Base-by-base conservation (phyloP, 2,113 vertebrate species). In the Dipodomys ordii region DNA sequence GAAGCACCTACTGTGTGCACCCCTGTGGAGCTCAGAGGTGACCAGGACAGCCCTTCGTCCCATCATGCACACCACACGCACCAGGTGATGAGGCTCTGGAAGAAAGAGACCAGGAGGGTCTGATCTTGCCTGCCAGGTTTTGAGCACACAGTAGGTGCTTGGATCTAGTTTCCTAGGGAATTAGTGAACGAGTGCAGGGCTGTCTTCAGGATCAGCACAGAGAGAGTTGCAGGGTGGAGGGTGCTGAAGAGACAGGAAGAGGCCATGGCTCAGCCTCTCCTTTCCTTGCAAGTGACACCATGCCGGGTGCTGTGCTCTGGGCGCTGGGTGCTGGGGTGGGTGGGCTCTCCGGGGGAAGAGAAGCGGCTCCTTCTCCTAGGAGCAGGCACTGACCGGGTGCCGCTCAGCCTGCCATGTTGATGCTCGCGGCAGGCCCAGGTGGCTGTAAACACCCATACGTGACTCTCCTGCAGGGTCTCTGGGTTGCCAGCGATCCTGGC, bases 401-500 rank as follows among this genome's bases (percentile, higher is more conserved):
- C 84, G 20, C 91, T 94, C 0, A 0, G 93, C 19, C 96, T 97
- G 97, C 98, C 97, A 95, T 97, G 96, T 96, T 98, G 98, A 98
- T 94, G 96, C 97, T 98, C 97, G 95, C 97, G 73, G 95, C 71
- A 91, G 98, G 98, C 96, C 98, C 97, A 94, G 95, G 97, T 97
- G 97, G 97, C 98, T 97, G 97, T 97, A 98, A 98, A 98, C 98
- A 98, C 98, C 98, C 98, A 98, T 97, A 91, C 97, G 93, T 89
- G 91, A 97, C 97, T 97, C 98, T 97, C 98, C 98, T 97, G 98
- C 98, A 97, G 97, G 98, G 98, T 97, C 98, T 98, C 97, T 83
- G 95, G 98, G 98, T 98, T 98, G 98, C 98, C 98, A 98, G 97
- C 97, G 97, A 97, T 98, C 97, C 97, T 85, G 93, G 97, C 98